These are phyloP conservation scores for Pectinophora gossypiella DNA, from an alignment of 1,140 invertebrate species.

Conservation along the genomic window DNA sequence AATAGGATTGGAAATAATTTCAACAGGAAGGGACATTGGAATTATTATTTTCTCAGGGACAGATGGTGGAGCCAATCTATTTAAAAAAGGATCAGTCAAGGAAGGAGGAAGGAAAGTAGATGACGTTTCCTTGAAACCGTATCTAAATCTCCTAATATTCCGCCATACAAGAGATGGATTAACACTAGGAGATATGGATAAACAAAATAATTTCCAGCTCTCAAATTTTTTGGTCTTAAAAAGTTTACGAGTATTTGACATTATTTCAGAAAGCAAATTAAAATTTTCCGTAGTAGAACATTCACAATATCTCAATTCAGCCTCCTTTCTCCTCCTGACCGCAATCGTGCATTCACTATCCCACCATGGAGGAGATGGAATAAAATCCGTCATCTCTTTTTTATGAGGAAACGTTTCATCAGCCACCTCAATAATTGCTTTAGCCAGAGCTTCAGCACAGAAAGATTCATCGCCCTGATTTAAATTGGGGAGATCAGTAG, in stretches of 20 bases:
- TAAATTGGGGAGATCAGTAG: background rate
- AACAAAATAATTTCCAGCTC: constrained; percentile 7
- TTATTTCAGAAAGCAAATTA: background rate
- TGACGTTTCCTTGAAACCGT: background rate
- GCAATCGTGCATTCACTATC: constrained; percentile 2
- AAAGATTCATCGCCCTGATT: background rate
- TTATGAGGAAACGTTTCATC: background rate
- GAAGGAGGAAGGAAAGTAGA: background rate
- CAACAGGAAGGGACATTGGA: background rate
- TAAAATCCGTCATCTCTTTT: background rate
- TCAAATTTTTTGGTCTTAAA: constrained; percentile 2
- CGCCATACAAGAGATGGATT: background rate
- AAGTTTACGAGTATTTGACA: background rate
- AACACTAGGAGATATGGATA: background rate
- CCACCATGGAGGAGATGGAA: constrained; percentile 11
- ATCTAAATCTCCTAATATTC: constrained; percentile 6
- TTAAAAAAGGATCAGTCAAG: background rate
- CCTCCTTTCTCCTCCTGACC: background rate
- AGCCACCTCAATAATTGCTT: background rate
- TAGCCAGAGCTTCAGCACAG: background rate
- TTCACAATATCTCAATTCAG: background rate
- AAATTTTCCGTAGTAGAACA: constrained; percentile 2
- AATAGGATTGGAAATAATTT: background rate
- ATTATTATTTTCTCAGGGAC: background rate
- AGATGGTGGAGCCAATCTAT: constrained; percentile 3